Percentiles rank a stretch among this genome's conserved stretches.
Conservation (phyloP, 2,113 vertebrate genomes). For the Leptobrachium leishanense region DNA sequence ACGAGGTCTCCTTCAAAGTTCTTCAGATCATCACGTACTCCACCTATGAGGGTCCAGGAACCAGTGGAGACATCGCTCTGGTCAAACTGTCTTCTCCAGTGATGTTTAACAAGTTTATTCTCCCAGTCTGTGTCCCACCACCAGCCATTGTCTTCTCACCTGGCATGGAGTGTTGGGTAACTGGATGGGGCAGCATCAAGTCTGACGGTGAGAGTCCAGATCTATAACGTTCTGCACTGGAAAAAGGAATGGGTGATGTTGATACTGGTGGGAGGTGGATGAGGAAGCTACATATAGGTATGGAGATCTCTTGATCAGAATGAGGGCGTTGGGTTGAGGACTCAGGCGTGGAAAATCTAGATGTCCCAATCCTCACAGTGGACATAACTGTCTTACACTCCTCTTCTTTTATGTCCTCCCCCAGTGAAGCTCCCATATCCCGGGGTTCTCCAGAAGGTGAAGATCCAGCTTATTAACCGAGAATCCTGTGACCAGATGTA, state of each 20-base stretch:
- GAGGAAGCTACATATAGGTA: no score
- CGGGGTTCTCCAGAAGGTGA: conserved; percentile 42
- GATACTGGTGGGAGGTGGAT: no score
- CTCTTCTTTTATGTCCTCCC: background rate
- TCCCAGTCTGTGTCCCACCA: conserved; percentile 81
- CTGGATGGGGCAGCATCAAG: conserved; percentile 82
- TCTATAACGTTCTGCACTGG: no score
- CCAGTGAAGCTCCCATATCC: conserved; percentile 20
- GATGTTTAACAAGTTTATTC: conserved; percentile 64
- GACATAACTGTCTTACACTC: no score
- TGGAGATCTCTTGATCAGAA: no score
- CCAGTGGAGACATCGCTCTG: conserved; percentile 85
- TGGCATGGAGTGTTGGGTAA: conserved; percentile 87
- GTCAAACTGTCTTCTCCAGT: conserved; percentile 80
- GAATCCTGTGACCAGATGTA: conserved; percentile 46
- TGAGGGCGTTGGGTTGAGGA: no score
- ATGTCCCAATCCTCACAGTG: no score
- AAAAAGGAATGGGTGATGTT: no score
- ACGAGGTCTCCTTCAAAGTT: conserved; percentile 78
- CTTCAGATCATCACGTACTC: conserved; percentile 78
- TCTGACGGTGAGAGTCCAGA: conserved; percentile 72
- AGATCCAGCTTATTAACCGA: conserved; percentile 45
- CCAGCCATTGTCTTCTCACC: conserved; percentile 80
- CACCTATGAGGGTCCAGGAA: conserved; percentile 78
- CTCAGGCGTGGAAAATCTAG: no score